Percentiles rank a stretch among this genome's conserved stretches.
These are phyloP conservation scores for Turritopsis dohrnii DNA, from an alignment of 30 jellyfish, hydroid and myxozoan species.

Conservation along the genomic window DNA sequence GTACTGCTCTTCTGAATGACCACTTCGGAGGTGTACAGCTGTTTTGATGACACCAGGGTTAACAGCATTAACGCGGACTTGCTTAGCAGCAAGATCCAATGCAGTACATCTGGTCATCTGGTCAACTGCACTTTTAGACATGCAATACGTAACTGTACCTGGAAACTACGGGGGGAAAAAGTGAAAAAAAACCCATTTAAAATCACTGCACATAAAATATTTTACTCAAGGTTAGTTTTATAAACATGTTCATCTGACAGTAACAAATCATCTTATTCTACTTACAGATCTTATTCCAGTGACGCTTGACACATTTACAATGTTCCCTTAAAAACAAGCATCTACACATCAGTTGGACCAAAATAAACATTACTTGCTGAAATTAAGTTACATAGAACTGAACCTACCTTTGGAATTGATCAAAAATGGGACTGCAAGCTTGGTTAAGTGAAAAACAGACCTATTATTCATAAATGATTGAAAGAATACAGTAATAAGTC, in stretches of 20 bases:
- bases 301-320: slow-evolving; percentile 83
- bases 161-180: too few species aligned
- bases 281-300: slow-evolving; percentile 89
- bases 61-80: slow-evolving; percentile 86
- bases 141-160: slow-evolving; percentile 71
- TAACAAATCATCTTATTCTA: too few species aligned
- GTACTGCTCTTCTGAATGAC: slow-evolving; percentile 59
- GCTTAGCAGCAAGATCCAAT: slow-evolving; percentile 82
- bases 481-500: too few species aligned
- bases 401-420: slow-evolving; percentile 62
- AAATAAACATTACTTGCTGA: too few species aligned
- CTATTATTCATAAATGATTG: slow-evolving; percentile 12
- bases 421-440: slow-evolving; percentile 65
- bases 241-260: too few species aligned
- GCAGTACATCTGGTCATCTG: slow-evolving; percentile 83
- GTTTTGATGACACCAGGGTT: slow-evolving; percentile 87
- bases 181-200: too few species aligned
- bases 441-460: slow-evolving; percentile 56
- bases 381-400: too few species aligned
- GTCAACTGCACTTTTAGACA: slow-evolving; percentile 83
- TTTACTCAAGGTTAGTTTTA: too few species aligned
- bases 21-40: slow-evolving; percentile 61
- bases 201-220: not conserved
- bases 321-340: slow-evolving; percentile 48
- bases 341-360: too few species aligned